Evolutionary conservation across 1,140 invertebrate genomes (phyloP).

Genomic region (Heliconius nattereri): DNA sequence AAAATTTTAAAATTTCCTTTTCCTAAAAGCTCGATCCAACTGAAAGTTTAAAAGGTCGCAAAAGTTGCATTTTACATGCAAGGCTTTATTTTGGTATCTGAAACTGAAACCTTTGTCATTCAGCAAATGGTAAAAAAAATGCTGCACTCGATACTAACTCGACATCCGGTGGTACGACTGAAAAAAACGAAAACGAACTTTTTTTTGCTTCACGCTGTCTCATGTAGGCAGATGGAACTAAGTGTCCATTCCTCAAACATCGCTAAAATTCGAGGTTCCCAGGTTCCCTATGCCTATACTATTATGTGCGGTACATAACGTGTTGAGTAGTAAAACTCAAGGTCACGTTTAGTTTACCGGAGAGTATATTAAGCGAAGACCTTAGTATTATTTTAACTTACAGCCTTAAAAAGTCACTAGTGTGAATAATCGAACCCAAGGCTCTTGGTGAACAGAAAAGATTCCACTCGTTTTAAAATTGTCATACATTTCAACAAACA

Average conservation of each 20-base stretch:
- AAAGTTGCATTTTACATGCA: not conserved
- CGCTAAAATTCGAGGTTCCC: too few relatives aligned
- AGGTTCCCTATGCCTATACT: too few relatives aligned
- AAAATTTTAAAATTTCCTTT: not conserved
- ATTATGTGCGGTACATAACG: too few relatives aligned
- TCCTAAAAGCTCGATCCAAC: not conserved
- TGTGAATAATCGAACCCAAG: too few relatives aligned
- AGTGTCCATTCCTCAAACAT: too few relatives aligned
- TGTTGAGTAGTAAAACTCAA: too few relatives aligned
- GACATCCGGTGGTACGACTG: not conserved
- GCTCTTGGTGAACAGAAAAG: too few relatives aligned
- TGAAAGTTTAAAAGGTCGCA: conserved; percentile 2
- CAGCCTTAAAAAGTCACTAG: too few relatives aligned
- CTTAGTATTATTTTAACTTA: too few relatives aligned
- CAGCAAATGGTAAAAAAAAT: not conserved
- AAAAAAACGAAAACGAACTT: not conserved
- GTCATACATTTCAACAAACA: not conserved
- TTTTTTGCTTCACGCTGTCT: not conserved
- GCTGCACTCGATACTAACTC: conserved; percentile 1
- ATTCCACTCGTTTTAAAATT: not conserved
- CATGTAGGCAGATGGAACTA: too few relatives aligned
- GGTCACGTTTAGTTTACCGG: too few relatives aligned
- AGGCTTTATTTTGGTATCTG: not conserved
- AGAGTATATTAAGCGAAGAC: too few relatives aligned
- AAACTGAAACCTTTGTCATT: conserved; percentile 10